Evolutionary conservation across 1,140 invertebrate genomes (phyloP), one percentile per base, ranked within the genome.

Genomic region (Nasonia giraulti): DNA sequence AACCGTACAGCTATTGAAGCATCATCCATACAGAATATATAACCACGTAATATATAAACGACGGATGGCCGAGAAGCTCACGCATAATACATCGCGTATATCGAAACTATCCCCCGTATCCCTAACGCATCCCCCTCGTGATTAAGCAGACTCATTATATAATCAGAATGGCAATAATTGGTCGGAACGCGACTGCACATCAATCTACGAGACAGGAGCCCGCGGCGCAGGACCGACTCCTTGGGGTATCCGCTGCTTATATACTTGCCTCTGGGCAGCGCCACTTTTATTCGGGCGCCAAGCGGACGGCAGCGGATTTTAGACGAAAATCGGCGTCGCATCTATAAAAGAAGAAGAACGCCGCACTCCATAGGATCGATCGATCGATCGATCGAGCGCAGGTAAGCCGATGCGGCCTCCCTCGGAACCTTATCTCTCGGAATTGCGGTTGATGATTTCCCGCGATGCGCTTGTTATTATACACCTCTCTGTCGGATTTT

Each of bases 91-190:
- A 17, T 12, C 47, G 47, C 47, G 44, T 47, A 50, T 50, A 50
- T 50, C 47, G 47, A 17, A 50, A 17, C 40, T 40, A 40, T 40
- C 40, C 40, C 8, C 11, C 4, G 2, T 50, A 50, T 14, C 47
- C 47, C 55, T 62, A 62, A 62, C 55, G 55, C 55, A 62, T 62
- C 55, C 20, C 20, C 0, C n/a, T 66, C 73, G 20, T 76, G 37
- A 83, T 83, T 77, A 68, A 78, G 23, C 66, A 44, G 85, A 87
- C 89, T 92, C 89, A 92, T 92, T 92, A 91, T 89, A 86, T 91
- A 92, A 92, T 92, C 89, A 90, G 89, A 91, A 91, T 91, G 90
- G 89, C 89, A 91, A 91, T 92, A 92, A 92, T 92, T 92, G 91
- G 87, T 89, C 83, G 86, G 87, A 89, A 88, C 83, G 40, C 88